A percentile compares a stretch with the other conserved stretches of the same genome.
Evolutionary conservation across 2,113 vertebrate species (phyloP).

Genomic region (Panthera tigris): DNA sequence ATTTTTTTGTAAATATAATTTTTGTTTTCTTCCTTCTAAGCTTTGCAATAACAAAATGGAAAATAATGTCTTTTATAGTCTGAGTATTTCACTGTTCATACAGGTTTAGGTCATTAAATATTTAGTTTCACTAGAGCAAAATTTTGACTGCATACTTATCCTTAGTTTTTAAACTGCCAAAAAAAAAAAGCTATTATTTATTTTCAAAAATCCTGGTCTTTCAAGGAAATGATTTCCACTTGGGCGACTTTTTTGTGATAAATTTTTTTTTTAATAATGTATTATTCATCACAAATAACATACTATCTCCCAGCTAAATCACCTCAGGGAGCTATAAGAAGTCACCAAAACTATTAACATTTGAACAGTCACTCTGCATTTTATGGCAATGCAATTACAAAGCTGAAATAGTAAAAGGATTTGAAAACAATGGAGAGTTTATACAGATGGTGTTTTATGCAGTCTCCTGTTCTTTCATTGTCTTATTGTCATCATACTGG

Average conservation of each 20-base stretch:
- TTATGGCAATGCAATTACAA: slow-evolving; percentile 38
- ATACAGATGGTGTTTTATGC: background rate
- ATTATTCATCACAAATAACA: slow-evolving; percentile 48
- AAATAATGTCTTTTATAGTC: background rate
- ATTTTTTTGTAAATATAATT: background rate
- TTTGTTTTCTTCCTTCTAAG: background rate
- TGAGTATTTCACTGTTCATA: background rate
- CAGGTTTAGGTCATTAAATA: background rate
- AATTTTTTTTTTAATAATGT: slow-evolving; percentile 35
- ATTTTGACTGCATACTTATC: background rate
- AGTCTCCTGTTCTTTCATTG: background rate
- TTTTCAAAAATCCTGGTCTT: slow-evolving; percentile 41
- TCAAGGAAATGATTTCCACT: slow-evolving; percentile 37
- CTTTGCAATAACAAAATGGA: background rate
- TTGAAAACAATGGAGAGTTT: slow-evolving; percentile 4
- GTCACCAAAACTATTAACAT: slow-evolving; percentile 22
- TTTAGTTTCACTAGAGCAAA: slow-evolving; percentile 8
- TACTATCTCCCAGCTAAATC: slow-evolving; percentile 6
- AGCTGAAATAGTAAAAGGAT: slow-evolving; percentile 23
- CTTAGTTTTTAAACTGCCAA: background rate
- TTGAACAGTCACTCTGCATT: background rate
- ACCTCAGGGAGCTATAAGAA: slow-evolving; percentile 20
- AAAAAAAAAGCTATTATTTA: slow-evolving; percentile 10
- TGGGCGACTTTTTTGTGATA: slow-evolving; percentile 47
- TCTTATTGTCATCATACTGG: background rate